Evolutionary conservation across 2,888 invertebrate genomes (phyloP), one percentile per base, ranked within the genome.

Genomic region (Drosophila meridionalis): DNA sequence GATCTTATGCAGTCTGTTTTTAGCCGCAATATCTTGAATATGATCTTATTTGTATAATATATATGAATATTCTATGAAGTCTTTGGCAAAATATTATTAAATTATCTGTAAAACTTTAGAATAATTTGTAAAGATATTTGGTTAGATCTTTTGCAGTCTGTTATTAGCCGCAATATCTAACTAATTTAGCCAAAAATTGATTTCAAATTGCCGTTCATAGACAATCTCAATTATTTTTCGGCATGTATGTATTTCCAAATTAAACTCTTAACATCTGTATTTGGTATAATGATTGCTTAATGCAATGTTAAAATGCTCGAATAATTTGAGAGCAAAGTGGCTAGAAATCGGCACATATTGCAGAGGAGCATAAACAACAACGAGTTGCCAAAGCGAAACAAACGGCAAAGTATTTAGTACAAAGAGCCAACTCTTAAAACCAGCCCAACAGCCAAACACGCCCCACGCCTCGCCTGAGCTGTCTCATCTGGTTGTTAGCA

Each of bases 401-500:
- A 82, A 83, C 78, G 77, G 83, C 89, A 83, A 26, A 43, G 57
- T 57, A 90, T 83, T 86, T 80, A 77, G 82, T 84, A 61, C 74
- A 81, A 75, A 72, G 59, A 76, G 69, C 50, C 68, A 78, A 73
- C 48, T 69, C 69, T 71, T 69, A 72, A 79, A 89, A 78, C 57
- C 72, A 75, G 65, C 62, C 61, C 72, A 64, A 63, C 69, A 34
- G 32, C 28, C 32, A 38, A 34, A 36, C 48, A 26, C 32, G 3
- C n/a, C n/a, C 12, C 48, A n/a, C 9, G 43, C 34, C 9, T 34
- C 45, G 26, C 8, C 12, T n/a, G 26, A 28, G n/a, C 55, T 42
- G 67, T 69, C 73, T 67, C 78, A 76, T 85, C 70, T 83, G 83
- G 76, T 84, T 77, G 83, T 81, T 75, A 82, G 86, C 88, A 85